phyloP scores from a whole-genome alignment of 2,797 vertebrate genomes.

The Propithecus perrieri region DNA sequence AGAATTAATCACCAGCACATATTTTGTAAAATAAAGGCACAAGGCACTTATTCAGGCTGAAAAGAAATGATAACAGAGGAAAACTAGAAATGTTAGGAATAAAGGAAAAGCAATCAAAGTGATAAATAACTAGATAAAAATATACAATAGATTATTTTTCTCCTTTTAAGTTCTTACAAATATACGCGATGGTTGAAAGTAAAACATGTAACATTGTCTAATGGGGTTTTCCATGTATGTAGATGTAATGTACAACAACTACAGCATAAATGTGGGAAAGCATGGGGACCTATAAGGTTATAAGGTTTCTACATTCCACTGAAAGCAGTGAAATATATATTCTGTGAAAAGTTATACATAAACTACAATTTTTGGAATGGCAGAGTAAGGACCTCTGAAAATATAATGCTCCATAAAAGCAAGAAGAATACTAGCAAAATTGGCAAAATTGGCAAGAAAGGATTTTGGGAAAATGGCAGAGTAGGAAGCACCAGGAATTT shows the following conservation, averaged over 20 bases:
- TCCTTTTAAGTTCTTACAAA: conserved; percentile 8
- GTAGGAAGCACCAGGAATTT: neutral
- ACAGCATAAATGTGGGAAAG: neutral
- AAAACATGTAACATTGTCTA: neutral
- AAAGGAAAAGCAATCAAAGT: neutral
- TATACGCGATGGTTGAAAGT: neutral
- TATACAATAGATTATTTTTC: neutral
- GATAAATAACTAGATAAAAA: neutral
- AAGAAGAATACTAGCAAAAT: neutral
- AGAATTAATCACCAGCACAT: neutral
- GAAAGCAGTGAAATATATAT: neutral
- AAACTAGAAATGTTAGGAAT: neutral
- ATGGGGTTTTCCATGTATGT: neutral
- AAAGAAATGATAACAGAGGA: neutral
- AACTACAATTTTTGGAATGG: neutral
- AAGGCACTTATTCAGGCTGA: neutral
- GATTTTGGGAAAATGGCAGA: neutral
- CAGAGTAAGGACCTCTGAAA: neutral
- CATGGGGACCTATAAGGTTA: neutral
- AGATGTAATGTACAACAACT: neutral
- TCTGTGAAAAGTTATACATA: neutral
- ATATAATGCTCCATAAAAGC: neutral
- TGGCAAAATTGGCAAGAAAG: neutral
- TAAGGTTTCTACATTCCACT: neutral
- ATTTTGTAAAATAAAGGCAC: neutral